Evolutionary conservation across 2,888 invertebrate genomes (phyloP).

Genomic region (Ferdinandea cuprea): DNA sequence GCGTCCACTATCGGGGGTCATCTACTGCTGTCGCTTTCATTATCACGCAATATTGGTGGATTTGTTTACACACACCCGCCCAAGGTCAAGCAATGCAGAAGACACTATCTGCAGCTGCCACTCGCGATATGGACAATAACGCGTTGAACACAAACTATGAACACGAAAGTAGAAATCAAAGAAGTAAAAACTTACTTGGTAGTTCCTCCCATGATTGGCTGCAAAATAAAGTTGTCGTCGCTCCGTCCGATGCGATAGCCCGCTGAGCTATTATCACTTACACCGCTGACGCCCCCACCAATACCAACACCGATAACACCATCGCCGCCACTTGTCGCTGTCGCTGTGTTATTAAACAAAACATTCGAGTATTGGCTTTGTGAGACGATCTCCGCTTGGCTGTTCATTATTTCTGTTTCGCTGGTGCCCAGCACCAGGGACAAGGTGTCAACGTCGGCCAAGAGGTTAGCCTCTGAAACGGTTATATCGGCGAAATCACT

Average conservation of each 20-base stretch:
- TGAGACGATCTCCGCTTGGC: conserved; percentile 73
- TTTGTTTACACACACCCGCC: conserved; percentile 31
- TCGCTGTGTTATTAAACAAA: conserved; percentile 46
- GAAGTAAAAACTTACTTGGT: conserved; percentile 78
- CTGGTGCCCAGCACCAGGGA: conserved; percentile 74
- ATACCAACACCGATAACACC: conserved; percentile 8
- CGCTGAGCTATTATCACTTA: conserved; percentile 79
- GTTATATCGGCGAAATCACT: conserved; percentile 76
- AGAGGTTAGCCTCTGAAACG: conserved; percentile 57
- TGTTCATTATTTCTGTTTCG: conserved; percentile 76
- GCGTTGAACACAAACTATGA: neutral
- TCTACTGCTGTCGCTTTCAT: neutral
- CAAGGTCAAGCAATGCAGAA: conserved; percentile 4
- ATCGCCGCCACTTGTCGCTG: conserved; percentile 14
- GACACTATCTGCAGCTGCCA: neutral
- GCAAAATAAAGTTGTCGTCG: conserved; percentile 78
- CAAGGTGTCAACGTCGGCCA: conserved; percentile 53
- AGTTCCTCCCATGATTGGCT: conserved; percentile 76
- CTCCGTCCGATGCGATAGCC: conserved; percentile 79
- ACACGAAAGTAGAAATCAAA: conserved; percentile 2
- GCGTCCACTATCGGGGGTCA: no score
- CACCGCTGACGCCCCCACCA: conserved; percentile 9
- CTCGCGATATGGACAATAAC: neutral
- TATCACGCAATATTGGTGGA: conserved; percentile 4
- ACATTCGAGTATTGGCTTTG: conserved; percentile 67